Percentiles rank a stretch among this genome's conserved stretches.
Evolutionary conservation across 2,797 vertebrate genomes (phyloP).

Genomic region (Mormyrus hasselquistii): DNA sequence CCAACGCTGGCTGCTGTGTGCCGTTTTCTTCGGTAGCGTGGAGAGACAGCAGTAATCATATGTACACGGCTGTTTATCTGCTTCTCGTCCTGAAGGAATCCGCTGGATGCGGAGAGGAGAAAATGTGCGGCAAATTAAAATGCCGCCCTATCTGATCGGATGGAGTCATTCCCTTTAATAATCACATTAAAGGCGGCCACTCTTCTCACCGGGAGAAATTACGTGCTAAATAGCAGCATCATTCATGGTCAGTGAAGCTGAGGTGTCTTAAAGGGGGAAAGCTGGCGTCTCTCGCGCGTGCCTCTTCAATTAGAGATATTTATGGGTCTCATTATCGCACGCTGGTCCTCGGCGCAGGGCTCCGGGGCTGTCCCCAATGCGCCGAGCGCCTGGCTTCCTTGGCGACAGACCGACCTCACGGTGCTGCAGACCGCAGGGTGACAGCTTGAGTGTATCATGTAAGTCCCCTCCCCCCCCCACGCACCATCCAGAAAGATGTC

Average conservation of each 20-base stretch:
- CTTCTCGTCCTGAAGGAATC: conserved; percentile 28
- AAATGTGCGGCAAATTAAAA: conserved; percentile 81
- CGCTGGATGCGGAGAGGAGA: conserved; percentile 41
- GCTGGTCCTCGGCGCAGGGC: conserved; percentile 24
- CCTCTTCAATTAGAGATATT: conserved; percentile 44
- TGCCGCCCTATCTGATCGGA: conserved; percentile 85
- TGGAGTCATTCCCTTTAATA: conserved; percentile 83
- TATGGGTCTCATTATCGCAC: conserved; percentile 42
- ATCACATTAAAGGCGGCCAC: conserved; percentile 81
- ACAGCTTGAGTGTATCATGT: conserved; percentile 8
- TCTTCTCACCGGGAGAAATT: conserved; percentile 77
- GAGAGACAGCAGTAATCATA: conserved; percentile 34
- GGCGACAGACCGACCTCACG: conserved; percentile 31
- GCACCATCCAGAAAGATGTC: conserved; percentile 13
- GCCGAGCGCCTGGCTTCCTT: conserved; percentile 24
- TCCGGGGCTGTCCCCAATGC: conserved; percentile 6
- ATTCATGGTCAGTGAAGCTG: conserved; percentile 60
- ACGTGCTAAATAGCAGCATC: conserved; percentile 84
- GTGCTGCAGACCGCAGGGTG: conserved; percentile 21
- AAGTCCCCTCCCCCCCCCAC: background rate
- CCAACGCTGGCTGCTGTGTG: background rate
- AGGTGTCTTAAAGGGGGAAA: conserved; percentile 42
- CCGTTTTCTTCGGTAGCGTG: background rate
- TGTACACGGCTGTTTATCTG: conserved; percentile 40
- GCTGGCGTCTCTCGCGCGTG: conserved; percentile 24